A percentile compares a stretch with the other conserved stretches of the same genome.
Conservation (phyloP, 2,888 invertebrate species). For the Pyralis farinalis region DNA sequence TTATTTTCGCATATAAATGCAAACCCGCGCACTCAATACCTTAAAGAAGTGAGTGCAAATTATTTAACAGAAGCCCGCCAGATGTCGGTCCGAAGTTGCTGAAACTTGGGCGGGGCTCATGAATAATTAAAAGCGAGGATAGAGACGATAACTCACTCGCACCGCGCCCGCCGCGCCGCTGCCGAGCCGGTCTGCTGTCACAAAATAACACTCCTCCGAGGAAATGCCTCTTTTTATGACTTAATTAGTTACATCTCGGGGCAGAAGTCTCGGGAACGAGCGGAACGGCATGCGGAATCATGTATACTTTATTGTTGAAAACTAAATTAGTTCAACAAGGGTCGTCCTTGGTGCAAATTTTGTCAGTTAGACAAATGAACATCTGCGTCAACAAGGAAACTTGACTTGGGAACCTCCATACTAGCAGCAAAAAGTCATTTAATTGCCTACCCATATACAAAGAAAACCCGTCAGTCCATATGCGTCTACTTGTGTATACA, state of each 20-base stretch:
- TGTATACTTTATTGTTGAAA: constrained; percentile 41
- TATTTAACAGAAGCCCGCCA: constrained; percentile 60
- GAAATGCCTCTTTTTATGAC: constrained; percentile 61
- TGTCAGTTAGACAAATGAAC: no score
- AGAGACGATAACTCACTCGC: constrained; percentile 62
- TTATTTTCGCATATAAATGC: constrained; percentile 30
- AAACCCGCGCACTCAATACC: constrained; percentile 30
- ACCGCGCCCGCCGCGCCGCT: constrained; percentile 23
- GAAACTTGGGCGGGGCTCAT: constrained; percentile 58
- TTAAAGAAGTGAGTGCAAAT: constrained; percentile 60
- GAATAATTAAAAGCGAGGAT: constrained; percentile 70
- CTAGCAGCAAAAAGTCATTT: no score
- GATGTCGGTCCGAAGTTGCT: constrained; percentile 55
- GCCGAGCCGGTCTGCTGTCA: constrained; percentile 32
- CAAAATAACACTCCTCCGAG: constrained; percentile 56
- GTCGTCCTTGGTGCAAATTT: not conserved
- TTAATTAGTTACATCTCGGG: constrained; percentile 67
- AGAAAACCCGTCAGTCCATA: no score
- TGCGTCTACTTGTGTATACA: no score
- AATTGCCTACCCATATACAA: no score
- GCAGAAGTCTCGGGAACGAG: constrained; percentile 27
- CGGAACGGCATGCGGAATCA: constrained; percentile 36
- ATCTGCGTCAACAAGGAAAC: no score
- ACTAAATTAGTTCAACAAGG: constrained; percentile 48
- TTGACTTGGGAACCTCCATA: no score